Evolutionary conservation across 2,113 vertebrate genomes (phyloP), one percentile per base, ranked within the genome.

Genomic region (Pedionomus torquatus): DNA sequence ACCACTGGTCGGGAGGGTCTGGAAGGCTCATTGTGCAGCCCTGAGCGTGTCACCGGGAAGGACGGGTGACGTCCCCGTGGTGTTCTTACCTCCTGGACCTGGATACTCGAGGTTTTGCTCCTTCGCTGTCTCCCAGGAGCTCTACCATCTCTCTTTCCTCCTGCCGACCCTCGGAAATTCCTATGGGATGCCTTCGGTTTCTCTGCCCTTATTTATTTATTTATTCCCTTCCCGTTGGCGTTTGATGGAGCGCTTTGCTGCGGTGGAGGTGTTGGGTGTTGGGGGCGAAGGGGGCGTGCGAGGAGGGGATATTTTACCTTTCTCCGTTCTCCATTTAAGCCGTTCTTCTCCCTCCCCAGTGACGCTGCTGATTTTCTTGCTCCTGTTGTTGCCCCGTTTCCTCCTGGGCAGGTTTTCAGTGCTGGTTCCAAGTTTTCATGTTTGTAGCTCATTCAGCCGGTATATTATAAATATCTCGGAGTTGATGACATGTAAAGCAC

Each of bases 181-280:
- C 24, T 3, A 0, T 3, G 13, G 37, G 30, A 26, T 19, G 3
- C 19, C 0, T 7, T 23, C 26, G 3, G 3, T 52, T 68, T 35
- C 39, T 18, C 23, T 46, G 37, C 26, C 17, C 1, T 39, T 12
- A 4, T 21, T 44, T 30, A 39, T 60, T 63, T 43, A n/a, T 30
- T 57, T 43, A n/a, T 30, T 57, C 58, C 18, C 0, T 31, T 37
- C 30, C 54, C 30, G 3, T 11, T 43, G 17, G 61, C 10, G n/a
- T 43, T 24, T 18, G 61, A 20, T 48, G 8, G 3, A 8, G 61
- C 26, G 4, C 0, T 26, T 17, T 7, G 61, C 31, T 69, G 2
- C 1, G 25, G 39, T 10, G 55, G 66, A 70, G 9, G 51, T 30
- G 51, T 25, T 3, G 30, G 58, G 4, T 48, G 72, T 17, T 20